Percentiles rank a stretch among this genome's conserved stretches.
These are phyloP conservation scores for Thaleichthys pacificus DNA, from an alignment of 2,797 vertebrate species.

Conservation along the genomic window DNA sequence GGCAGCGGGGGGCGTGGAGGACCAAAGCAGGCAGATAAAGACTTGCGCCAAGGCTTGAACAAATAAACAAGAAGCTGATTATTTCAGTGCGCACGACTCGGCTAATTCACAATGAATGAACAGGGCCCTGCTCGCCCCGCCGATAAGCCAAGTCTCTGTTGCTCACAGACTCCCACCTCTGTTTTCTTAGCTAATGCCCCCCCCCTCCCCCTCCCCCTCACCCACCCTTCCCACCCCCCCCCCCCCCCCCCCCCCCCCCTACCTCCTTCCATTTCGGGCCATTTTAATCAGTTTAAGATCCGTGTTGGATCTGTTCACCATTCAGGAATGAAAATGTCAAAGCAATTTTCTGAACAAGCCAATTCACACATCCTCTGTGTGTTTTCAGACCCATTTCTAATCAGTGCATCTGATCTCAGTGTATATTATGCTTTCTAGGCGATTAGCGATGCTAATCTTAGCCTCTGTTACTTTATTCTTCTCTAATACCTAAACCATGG, in stretches of 20 bases:
- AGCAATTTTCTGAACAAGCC: conserved; percentile 64
- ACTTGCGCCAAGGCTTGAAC: conserved; percentile 56
- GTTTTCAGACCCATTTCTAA: conserved; percentile 39
- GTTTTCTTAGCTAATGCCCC: conserved; percentile 78
- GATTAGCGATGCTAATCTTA: conserved; percentile 37
- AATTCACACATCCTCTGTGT: conserved; percentile 53
- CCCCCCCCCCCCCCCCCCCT: conserved; percentile 15
- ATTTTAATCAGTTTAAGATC: conserved; percentile 69
- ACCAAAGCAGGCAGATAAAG: conserved; percentile 56
- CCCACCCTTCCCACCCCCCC: no score
- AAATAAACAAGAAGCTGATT: conserved; percentile 75
- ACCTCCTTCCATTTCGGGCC: conserved; percentile 26
- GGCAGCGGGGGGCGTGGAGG: conserved; percentile 24
- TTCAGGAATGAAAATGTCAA: conserved; percentile 69
- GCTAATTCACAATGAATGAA: conserved; percentile 70
- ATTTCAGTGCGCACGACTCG: conserved; percentile 65
- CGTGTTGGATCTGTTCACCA: conserved; percentile 51
- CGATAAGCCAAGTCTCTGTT: conserved; percentile 63
- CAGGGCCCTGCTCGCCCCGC: conserved; percentile 49
- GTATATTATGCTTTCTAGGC: conserved; percentile 39
- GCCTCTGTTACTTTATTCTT: conserved; percentile 27
- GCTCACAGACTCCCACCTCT: conserved; percentile 53
- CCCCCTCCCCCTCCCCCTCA: not conserved
- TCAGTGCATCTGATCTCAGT: conserved; percentile 26
- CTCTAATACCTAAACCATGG: not conserved